A percentile compares a stretch with the other conserved stretches of the same genome.
Evolutionary conservation across 2,113 vertebrate species (phyloP).

Genomic region (Meleagris gallopavo): DNA sequence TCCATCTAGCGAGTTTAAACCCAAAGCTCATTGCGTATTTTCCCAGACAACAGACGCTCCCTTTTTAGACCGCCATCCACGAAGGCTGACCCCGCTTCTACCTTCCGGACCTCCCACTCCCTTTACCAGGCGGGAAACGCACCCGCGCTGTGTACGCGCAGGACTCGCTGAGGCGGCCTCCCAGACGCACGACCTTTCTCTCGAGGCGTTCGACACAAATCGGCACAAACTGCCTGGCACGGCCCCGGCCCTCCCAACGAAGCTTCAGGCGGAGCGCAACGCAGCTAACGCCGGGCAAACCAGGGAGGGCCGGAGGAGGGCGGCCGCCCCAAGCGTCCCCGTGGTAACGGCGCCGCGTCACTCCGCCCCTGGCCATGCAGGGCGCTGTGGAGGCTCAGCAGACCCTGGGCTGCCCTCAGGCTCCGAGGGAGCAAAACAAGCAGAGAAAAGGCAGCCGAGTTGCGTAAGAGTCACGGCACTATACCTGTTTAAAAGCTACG

Average conservation of each 20-base stretch:
- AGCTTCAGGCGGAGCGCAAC: background rate
- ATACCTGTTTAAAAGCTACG: background rate
- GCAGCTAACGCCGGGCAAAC: background rate
- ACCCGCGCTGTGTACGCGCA: fast-evolving
- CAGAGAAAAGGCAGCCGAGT: too few species aligned
- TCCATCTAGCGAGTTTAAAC: background rate
- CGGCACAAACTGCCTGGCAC: background rate
- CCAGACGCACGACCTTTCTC: fast-evolving
- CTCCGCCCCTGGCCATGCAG: too few species aligned
- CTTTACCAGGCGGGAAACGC: background rate
- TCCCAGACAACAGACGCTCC: fast-evolving
- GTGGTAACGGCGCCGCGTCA: background rate
- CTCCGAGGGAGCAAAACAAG: background rate
- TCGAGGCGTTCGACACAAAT: fast-evolving
- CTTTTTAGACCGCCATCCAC: fast-evolving
- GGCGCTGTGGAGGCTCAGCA: too few species aligned
- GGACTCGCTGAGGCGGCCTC: background rate
- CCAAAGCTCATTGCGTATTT: fast-evolving
- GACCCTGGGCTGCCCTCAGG: background rate
- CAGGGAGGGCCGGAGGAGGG: background rate
- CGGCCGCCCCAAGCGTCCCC: background rate
- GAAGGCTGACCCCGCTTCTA: fast-evolving
- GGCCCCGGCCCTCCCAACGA: background rate
- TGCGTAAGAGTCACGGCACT: conserved; percentile 7
- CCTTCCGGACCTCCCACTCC: fast-evolving